Percentiles rank a stretch among this genome's conserved stretches.
Conservation (phyloP, 2,113 vertebrate species). For the Sinocyclocheilus anshuiensis region DNA sequence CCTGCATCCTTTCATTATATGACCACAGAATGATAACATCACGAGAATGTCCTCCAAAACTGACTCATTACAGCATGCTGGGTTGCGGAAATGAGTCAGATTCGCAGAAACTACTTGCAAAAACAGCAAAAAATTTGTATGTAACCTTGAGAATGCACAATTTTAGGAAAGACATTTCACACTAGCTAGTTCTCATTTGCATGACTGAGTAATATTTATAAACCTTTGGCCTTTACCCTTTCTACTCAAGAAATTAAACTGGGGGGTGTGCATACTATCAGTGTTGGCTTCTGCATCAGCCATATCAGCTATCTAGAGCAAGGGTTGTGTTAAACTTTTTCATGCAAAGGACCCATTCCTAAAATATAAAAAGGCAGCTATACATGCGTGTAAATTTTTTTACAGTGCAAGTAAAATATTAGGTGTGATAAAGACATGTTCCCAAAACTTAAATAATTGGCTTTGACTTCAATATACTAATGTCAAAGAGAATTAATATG, state of each 20-base stretch:
- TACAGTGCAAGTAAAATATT: not conserved
- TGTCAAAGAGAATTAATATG: no score
- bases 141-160: not conserved
- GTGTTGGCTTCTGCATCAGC: no score
- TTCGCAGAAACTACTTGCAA: not conserved
- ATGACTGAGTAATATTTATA: not conserved
- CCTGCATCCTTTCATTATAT: slow-evolving; percentile 32
- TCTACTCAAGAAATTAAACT: not conserved
- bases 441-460: not conserved
- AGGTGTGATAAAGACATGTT: not conserved
- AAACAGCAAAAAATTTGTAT: not conserved
- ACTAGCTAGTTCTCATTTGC: not conserved
- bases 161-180: not conserved
- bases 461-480: no score
- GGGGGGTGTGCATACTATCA: no score
- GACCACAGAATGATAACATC: slow-evolving; percentile 12
- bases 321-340: no score
- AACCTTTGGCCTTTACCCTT: not conserved
- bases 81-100: slow-evolving; percentile 11
- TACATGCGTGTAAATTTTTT: not conserved
- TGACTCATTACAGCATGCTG: not conserved
- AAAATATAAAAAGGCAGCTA: not conserved
- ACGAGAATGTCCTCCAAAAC: not conserved
- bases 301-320: no score
- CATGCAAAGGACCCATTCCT: not conserved